These are phyloP conservation scores for Tringa solitaria DNA, from an alignment of 2,113 vertebrate species.

Conservation along the genomic window DNA sequence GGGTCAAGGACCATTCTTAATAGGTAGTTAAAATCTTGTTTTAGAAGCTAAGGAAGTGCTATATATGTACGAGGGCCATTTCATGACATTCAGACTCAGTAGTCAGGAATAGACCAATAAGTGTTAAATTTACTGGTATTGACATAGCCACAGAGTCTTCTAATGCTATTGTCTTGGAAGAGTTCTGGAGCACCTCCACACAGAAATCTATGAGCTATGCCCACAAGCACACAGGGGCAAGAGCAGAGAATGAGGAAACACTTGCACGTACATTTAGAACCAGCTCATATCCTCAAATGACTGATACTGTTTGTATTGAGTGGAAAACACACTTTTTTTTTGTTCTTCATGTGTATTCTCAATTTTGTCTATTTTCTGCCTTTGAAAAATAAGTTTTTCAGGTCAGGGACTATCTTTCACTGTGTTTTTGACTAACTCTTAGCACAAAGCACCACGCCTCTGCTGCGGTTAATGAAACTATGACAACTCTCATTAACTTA, in stretches of 20 bases:
- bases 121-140: background rate
- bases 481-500: background rate
- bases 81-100: background rate
- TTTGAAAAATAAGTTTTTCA: background rate
- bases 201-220: background rate
- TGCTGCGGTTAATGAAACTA: background rate
- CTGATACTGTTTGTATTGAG: background rate
- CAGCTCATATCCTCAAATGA: background rate
- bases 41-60: background rate
- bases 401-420: background rate
- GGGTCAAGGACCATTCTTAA: background rate
- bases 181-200: background rate
- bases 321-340: background rate
- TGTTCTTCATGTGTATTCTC: background rate
- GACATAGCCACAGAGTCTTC: background rate
- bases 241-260: background rate
- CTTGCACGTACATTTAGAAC: rapidly evolving
- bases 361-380: background rate
- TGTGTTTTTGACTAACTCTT: background rate
- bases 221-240: background rate
- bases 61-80: background rate
- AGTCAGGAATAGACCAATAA: background rate
- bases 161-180: background rate
- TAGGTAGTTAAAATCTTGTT: background rate
- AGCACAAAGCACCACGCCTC: background rate